Percentiles rank a stretch among this genome's conserved stretches.
Evolutionary conservation across 53 echinoderm and acorn worm species (phyloP).

Genomic region (Patiria pectinifera): DNA sequence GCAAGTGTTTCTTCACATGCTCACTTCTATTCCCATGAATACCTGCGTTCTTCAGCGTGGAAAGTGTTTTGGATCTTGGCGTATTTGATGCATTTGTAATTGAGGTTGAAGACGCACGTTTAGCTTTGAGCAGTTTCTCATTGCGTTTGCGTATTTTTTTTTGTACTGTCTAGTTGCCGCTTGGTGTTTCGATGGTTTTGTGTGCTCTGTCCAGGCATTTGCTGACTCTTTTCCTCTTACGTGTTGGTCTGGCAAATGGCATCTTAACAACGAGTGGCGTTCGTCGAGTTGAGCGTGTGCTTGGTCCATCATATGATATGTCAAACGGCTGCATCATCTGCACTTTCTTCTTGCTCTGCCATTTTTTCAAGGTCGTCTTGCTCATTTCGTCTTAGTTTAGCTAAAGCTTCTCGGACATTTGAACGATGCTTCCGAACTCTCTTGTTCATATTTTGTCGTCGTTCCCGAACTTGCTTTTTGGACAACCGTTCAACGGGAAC

Average conservation of each 20-base stretch:
- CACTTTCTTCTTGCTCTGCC: neutral
- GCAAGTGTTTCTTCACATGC: slow-evolving; percentile 36
- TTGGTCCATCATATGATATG: slow-evolving; percentile 28
- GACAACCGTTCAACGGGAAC: slow-evolving; percentile 45
- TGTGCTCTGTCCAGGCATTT: slow-evolving; percentile 56
- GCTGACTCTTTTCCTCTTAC: slow-evolving; percentile 51
- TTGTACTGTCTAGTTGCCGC: slow-evolving; percentile 47
- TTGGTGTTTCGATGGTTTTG: slow-evolving; percentile 46
- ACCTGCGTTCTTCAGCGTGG: slow-evolving; percentile 42
- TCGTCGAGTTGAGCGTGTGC: slow-evolving; percentile 13
- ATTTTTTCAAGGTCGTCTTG: neutral
- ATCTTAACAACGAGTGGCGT: slow-evolving; percentile 52
- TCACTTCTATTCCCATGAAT: slow-evolving; percentile 33
- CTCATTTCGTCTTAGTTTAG: slow-evolving; percentile 40
- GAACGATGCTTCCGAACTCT: slow-evolving; percentile 49
- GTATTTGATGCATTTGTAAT: slow-evolving; percentile 23
- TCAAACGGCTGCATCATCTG: slow-evolving; percentile 41
- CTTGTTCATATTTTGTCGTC: slow-evolving; percentile 8
- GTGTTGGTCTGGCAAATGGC: slow-evolving; percentile 7
- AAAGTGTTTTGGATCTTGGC: slow-evolving; percentile 42
- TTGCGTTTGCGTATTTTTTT: slow-evolving; percentile 43
- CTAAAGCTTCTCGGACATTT: slow-evolving; percentile 33
- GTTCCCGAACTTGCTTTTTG: slow-evolving; percentile 27
- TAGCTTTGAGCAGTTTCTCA: slow-evolving; percentile 24
- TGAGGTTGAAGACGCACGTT: slow-evolving; percentile 43